A percentile compares a stretch with the other conserved stretches of the same genome.
These are phyloP conservation scores for Tragelaphus buxtoni DNA, from an alignment of 2,113 vertebrate genomes.

Conservation along the genomic window DNA sequence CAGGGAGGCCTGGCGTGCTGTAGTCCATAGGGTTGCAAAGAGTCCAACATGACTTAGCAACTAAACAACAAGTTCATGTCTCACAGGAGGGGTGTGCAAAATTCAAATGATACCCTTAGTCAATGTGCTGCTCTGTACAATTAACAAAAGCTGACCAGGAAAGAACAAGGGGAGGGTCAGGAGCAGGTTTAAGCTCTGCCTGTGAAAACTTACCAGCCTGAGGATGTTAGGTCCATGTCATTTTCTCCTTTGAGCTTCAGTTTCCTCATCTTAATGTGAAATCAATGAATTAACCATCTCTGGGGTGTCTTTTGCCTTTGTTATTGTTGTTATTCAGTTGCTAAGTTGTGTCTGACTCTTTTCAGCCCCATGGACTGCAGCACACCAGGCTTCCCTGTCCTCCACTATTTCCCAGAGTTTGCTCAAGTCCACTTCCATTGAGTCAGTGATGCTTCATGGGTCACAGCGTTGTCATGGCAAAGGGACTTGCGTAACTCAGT, in stretches of 20 bases:
- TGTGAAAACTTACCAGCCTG: rapidly evolving
- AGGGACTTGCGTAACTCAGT: not conserved
- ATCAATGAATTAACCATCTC: not conserved
- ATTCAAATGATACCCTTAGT: not conserved
- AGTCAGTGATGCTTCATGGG: not conserved
- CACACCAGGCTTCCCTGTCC: not conserved
- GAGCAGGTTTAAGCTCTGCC: no score
- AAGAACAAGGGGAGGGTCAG: not conserved
- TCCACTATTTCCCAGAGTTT: not conserved
- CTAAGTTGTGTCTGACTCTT: not conserved
- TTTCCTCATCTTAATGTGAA: not conserved
- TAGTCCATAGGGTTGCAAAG: not conserved
- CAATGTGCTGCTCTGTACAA: no score
- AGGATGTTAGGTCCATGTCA: not conserved
- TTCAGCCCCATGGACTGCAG: not conserved
- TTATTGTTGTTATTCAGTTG: not conserved
- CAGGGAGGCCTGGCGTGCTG: not conserved
- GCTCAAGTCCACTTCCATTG: not conserved
- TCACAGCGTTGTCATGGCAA: not conserved
- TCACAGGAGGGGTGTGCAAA: not conserved
- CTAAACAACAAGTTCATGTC: not conserved
- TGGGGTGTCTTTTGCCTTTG: not conserved
- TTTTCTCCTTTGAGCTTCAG: not conserved
- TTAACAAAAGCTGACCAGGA: not conserved
- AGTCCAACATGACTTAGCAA: not conserved